phyloP scores from a whole-genome alignment of 2,113 vertebrate genomes.

The Psilopsiagon aurifrons region DNA sequence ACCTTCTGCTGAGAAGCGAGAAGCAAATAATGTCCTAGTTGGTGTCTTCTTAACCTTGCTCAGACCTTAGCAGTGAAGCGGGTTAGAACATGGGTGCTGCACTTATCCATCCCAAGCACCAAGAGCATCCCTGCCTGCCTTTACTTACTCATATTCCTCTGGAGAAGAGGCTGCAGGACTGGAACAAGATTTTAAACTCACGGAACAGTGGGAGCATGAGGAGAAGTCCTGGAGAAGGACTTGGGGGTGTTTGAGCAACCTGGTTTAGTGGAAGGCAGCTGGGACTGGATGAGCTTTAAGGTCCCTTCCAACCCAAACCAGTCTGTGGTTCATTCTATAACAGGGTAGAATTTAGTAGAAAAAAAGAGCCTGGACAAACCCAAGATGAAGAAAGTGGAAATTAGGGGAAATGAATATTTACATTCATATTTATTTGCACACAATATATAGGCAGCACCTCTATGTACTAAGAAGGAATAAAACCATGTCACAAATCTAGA shows the following conservation, averaged over 20 bases:
- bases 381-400: background rate
- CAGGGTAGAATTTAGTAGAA: background rate
- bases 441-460: fast-evolving
- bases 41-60: background rate
- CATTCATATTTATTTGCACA: background rate
- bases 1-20: background rate
- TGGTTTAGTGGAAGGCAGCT: background rate
- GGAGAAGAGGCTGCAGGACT: background rate
- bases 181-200: background rate
- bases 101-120: background rate
- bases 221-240: background rate
- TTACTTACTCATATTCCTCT: background rate
- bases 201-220: background rate
- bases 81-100: background rate
- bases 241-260: background rate
- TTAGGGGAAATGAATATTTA: background rate
- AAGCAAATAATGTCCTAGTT: background rate
- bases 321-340: background rate
- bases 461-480: background rate
- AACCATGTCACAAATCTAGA: background rate
- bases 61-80: background rate
- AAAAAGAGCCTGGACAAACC: background rate
- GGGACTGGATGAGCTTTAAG: background rate
- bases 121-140: background rate
- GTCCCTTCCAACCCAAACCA: background rate